phyloP scores from a whole-genome alignment of 2,797 vertebrate genomes.

The Gymnoscopelus microlampas region DNA sequence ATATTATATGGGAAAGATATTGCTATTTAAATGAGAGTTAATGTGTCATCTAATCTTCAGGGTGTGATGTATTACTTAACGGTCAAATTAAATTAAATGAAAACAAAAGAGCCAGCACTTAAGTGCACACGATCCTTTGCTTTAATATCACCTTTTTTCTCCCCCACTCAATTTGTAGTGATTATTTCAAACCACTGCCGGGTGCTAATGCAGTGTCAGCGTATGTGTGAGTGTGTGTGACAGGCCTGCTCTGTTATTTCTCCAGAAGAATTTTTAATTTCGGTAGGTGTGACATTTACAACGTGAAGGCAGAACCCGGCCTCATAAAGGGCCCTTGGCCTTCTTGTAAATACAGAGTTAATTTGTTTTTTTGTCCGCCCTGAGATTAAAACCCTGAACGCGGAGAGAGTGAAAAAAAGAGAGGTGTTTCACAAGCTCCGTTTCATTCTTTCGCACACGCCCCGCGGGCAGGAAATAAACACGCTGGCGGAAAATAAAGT shows the following conservation, averaged over 20 bases:
- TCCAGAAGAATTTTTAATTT: conserved; percentile 77
- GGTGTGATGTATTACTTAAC: neutral
- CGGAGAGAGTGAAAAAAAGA: neutral
- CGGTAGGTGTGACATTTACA: conserved; percentile 78
- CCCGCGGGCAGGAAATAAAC: conserved; percentile 62
- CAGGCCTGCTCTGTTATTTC: conserved; percentile 35
- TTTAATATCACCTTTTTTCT: neutral
- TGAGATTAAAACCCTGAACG: conserved; percentile 53
- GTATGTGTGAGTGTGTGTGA: neutral
- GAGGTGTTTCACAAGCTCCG: conserved; percentile 62
- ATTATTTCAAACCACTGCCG: conserved; percentile 21
- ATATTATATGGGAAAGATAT: neutral
- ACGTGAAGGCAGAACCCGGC: conserved; percentile 58
- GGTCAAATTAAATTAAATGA: neutral
- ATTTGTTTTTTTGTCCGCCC: conserved; percentile 61
- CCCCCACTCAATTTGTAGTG: conserved; percentile 3
- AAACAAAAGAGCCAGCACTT: no score
- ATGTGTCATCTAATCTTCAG: neutral
- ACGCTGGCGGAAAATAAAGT: conserved; percentile 58
- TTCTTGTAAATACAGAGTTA: conserved; percentile 70
- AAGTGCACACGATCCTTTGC: neutral
- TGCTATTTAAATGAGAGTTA: neutral
- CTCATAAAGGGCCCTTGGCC: conserved; percentile 58
- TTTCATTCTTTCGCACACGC: conserved; percentile 62
- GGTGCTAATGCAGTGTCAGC: conserved; percentile 5